Percentiles rank a stretch among this genome's conserved stretches.
These are phyloP conservation scores for Nothocercus julius DNA, from an alignment of 2,113 vertebrate genomes.

Conservation along the genomic window DNA sequence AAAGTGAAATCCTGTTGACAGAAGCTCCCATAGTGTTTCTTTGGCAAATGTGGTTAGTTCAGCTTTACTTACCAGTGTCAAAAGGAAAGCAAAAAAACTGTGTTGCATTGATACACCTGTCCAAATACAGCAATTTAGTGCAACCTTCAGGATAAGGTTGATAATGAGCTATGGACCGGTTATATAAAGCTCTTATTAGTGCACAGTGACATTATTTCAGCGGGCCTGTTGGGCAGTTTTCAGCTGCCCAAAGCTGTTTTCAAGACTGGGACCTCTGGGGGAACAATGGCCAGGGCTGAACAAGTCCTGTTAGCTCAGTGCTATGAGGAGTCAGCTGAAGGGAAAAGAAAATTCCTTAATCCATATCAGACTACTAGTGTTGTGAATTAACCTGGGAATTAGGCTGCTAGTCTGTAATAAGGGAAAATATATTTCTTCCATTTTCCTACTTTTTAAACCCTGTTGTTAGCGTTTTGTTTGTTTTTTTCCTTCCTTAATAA, in stretches of 20 bases:
- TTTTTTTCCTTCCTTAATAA: background rate
- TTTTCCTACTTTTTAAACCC: background rate
- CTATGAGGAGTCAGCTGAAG: background rate
- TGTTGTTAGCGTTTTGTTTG: background rate
- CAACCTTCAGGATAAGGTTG: background rate
- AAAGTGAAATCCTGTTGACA: background rate
- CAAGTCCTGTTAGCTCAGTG: background rate
- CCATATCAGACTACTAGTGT: background rate
- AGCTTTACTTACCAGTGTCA: background rate
- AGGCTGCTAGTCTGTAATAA: background rate
- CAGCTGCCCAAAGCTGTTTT: background rate
- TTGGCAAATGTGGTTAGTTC: background rate
- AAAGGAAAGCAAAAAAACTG: background rate
- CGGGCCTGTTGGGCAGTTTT: too few relatives aligned
- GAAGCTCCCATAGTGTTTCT: background rate
- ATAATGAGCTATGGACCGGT: background rate
- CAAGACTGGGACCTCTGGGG: background rate
- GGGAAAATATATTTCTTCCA: background rate
- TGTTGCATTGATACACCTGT: background rate
- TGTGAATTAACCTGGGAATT: background rate
- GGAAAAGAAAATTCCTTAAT: background rate
- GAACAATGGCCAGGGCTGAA: accelerated
- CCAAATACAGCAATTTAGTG: background rate
- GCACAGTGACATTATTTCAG: background rate
- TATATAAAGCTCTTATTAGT: background rate